Evolutionary conservation across 1,140 invertebrate genomes (phyloP).

Genomic region (Bombyx mandarina): DNA sequence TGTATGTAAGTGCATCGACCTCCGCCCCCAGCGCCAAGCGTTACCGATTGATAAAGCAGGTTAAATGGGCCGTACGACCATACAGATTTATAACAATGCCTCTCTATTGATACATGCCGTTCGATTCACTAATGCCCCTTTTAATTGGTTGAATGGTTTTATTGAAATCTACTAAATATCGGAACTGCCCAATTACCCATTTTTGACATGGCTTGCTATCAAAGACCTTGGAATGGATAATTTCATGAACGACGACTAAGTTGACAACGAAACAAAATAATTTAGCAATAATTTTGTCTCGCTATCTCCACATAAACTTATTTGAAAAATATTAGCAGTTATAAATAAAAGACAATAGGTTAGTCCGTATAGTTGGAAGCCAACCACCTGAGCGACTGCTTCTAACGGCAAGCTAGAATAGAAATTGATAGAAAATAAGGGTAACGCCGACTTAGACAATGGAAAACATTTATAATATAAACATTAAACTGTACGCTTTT

Average conservation of each 20-base stretch:
- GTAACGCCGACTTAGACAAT: no score
- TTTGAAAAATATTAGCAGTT: no score
- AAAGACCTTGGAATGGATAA: background rate
- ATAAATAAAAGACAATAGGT: no score
- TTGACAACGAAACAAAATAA: background rate
- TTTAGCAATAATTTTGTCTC: no score
- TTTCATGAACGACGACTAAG: background rate
- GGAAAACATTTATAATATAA: no score
- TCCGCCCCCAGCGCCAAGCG: slow-evolving; percentile 24
- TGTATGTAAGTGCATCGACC: slow-evolving; percentile 26
- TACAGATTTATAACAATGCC: slow-evolving; percentile 45
- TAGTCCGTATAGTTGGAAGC: no score
- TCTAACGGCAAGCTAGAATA: no score
- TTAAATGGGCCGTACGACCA: slow-evolving; percentile 52
- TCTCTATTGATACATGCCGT: slow-evolving; percentile 43
- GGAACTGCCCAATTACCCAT: background rate
- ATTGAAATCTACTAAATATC: slow-evolving; percentile 12
- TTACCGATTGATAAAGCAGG: slow-evolving; percentile 40
- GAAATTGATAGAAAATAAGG: no score
- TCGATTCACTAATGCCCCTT: slow-evolving; percentile 59
- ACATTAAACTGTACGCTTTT: no score
- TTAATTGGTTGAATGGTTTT: slow-evolving; percentile 44
- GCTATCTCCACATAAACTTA: no score
- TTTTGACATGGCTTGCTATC: background rate
- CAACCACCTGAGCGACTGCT: no score